These are phyloP conservation scores for Eucidaris tribuloides DNA, from an alignment of 35 echinoderm and acorn worm genomes.

Conservation along the genomic window DNA sequence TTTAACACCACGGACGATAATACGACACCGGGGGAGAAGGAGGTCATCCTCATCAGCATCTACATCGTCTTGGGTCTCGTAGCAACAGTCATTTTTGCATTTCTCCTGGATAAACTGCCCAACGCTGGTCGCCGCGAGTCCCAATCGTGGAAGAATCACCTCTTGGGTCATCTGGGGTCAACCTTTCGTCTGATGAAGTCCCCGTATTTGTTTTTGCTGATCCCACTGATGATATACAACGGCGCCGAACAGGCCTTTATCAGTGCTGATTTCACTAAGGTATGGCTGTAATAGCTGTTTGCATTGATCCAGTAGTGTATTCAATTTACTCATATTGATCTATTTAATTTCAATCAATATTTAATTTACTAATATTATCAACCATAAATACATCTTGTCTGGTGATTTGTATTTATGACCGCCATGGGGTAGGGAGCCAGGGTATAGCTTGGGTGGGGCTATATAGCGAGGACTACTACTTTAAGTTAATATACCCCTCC, in stretches of 20 bases:
- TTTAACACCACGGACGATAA: background rate
- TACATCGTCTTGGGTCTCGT: conserved; percentile 20
- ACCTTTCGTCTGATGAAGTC: conserved; percentile 24
- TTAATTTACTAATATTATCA: no score
- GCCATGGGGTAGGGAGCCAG: no score
- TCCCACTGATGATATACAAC: conserved; percentile 63
- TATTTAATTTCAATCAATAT: no score
- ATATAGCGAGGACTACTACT: no score
- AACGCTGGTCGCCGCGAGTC: background rate
- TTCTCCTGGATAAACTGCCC: conserved; percentile 31
- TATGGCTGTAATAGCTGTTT: no score
- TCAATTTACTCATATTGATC: no score
- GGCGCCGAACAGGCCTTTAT: conserved; percentile 69
- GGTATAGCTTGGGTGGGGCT: no score
- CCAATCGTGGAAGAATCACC: background rate
- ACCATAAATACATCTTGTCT: no score
- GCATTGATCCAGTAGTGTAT: no score
- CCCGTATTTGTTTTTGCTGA: conserved; percentile 21
- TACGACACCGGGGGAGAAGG: background rate
- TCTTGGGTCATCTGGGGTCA: conserved; percentile 1
- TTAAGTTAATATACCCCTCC: no score
- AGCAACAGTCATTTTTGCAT: background rate
- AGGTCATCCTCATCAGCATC: conserved; percentile 12
- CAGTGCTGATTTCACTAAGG: conserved; percentile 61
- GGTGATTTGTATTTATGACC: no score